A percentile compares a stretch with the other conserved stretches of the same genome.
phyloP scores from a whole-genome alignment of 2,113 vertebrate genomes.

The Phalacrocorax carbo region DNA sequence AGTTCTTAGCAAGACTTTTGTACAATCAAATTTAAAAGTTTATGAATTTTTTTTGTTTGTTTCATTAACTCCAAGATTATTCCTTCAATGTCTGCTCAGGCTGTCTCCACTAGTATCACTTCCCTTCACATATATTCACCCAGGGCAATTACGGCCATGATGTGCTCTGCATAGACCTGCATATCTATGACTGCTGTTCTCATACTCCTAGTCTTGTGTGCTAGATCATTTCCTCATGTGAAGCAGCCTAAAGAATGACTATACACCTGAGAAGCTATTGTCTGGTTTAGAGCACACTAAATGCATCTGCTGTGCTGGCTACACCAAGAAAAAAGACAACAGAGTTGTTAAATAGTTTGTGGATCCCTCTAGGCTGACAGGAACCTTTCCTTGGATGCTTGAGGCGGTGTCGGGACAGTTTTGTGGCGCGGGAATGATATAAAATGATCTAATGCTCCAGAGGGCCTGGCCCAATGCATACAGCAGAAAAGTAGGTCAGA shows the following conservation, averaged over 20 bases:
- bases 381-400: neutral
- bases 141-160: neutral
- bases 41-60: neutral
- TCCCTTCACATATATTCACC: neutral
- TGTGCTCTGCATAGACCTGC: neutral
- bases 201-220: neutral
- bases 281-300: neutral
- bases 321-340: neutral
- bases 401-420: neutral
- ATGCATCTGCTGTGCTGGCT: neutral
- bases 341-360: neutral
- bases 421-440: neutral
- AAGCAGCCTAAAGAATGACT: neutral
- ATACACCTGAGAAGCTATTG: neutral
- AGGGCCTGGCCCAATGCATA: neutral
- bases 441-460: conserved; percentile 7
- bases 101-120: neutral
- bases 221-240: neutral
- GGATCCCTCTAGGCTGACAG: neutral
- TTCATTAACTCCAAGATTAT: neutral
- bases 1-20: neutral
- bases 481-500: conserved; percentile 59
- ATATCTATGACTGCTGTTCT: neutral
- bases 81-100: neutral
- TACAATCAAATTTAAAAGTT: neutral